Base-by-base conservation (phyloP, 2,888 invertebrate species). In the Falcaria lacertinaria region DNA sequence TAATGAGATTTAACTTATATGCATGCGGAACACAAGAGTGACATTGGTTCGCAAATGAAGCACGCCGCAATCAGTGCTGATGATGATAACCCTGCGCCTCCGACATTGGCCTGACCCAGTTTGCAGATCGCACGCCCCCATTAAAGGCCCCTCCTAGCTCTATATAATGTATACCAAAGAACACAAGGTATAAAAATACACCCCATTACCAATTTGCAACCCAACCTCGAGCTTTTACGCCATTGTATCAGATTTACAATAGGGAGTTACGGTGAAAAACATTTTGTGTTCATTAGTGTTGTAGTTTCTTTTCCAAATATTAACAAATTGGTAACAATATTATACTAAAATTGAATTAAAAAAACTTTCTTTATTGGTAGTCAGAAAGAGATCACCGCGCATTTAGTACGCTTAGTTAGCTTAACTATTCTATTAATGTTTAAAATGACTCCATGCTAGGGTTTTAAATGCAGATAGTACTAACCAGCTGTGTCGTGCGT, bases 41-140 rank as follows among this genome's bases (percentile, higher is more conserved):
- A 53, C 56, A 60, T 55, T 56, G 54, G 63, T 57, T 53, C 50
- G 54, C 56, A 60, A 61, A 60, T 65, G 19, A 4, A 50, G 49
- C 45, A 37, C 11, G 15, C 35, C 15, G 44, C 35, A 52, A 49
- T 58, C 53, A 51, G 45, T 16, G 39, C 33, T 38, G 48, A 47
- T 43, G 49, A 52, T 54, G 69, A 67, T 74, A 72, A 71, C 72
- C 75, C 69, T 47, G 50, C 42, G 58, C 57, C 54, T 46, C 51
- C 57, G 79, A 58, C 79, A 78, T 80, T 80, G 81, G 72, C 81
- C 82, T 77, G 81, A 74, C 81, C 81, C 56, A 77, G 48, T 74
- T 80, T 47, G 52, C 53, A 64, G 62, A 67, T 60, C 58, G 50
- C 52, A 39, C 49, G 69, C 62, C 73, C 69, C 73, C 71, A 73